Evolutionary conservation across 2,113 vertebrate species (phyloP), one percentile per base, ranked within the genome.

Genomic region (Mus spicilegus): DNA sequence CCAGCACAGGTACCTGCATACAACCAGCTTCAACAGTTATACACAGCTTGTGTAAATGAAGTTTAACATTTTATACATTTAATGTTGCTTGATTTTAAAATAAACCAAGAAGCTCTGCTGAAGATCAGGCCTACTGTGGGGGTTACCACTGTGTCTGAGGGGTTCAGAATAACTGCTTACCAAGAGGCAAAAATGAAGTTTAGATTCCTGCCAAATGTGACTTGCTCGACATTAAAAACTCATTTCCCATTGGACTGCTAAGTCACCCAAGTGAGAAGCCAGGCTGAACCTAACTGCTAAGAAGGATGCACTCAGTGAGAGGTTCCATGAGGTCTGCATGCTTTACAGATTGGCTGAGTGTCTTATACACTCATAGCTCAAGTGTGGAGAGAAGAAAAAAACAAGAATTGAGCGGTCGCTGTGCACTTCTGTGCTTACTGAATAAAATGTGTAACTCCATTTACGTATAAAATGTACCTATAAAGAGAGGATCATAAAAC

Each of bases 101-200:
- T 42, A 78, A 89, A 94, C 90, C 42, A 95, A 67, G 93, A 93
- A 77, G 13, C 28, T 93, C n/a, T 54, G 13, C 63, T 90, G 46
- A 96, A 92, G 56, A 95, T 56, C 42, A 87, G 85, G 78, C 30
- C 84, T 91, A 22, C 80, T 80, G 14, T 82, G n/a, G 17, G 12
- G 78, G 16, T 88, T 16, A 65, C 1, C n/a, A 80, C 7, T 70
- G 8, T 87, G 56, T 22, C 54, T 42, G 7, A 61, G 19, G 42
- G 3, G 51, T 54, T 84, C 14, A 80, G 89, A 85, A 92, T 78
- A 2, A 85, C 76, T 96, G 33, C 90, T 96, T 28, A 95, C 46
- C 28, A 94, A 92, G 36, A 95, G 90, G 91, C 56, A 95, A 95
- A 91, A 95, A 28, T 73, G 20, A 97, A 95, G 91, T 9, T 80